These are phyloP conservation scores for Ictalurus furcatus DNA, from an alignment of 2,113 vertebrate genomes.

Conservation along the genomic window DNA sequence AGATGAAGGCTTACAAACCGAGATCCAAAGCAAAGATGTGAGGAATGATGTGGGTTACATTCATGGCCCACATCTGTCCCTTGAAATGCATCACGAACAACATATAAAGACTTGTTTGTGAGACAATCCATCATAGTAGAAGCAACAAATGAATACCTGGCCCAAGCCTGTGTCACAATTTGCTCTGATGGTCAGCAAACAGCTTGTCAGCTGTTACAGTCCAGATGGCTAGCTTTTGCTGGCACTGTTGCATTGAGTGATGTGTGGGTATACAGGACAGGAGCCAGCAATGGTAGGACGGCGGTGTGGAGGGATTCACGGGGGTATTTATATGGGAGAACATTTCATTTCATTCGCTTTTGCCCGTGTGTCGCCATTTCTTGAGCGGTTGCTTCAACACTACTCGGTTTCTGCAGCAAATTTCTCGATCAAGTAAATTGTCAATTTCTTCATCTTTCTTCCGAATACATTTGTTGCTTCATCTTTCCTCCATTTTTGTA, in stretches of 20 bases:
- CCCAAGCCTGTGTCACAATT: background rate
- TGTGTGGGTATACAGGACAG: background rate
- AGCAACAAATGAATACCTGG: background rate
- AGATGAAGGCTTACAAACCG: conserved; percentile 21
- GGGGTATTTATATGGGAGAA: background rate
- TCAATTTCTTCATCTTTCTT: background rate
- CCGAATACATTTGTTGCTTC: background rate
- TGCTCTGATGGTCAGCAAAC: background rate
- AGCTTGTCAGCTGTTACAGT: background rate
- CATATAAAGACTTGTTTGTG: background rate
- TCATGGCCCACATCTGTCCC: background rate
- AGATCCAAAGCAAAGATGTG: background rate
- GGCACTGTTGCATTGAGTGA: background rate
- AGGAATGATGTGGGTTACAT: background rate
- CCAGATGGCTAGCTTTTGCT: background rate
- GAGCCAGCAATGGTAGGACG: background rate
- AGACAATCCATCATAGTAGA: background rate
- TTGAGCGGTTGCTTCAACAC: background rate
- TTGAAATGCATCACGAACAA: background rate
- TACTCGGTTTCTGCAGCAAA: background rate
- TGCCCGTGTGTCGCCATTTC: background rate
- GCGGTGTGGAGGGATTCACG: background rate
- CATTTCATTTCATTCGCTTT: background rate
- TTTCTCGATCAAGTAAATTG: background rate
- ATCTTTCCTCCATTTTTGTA: background rate